Evolutionary conservation across 2,888 invertebrate genomes (phyloP).

Genomic region (Cantharis rustica): DNA sequence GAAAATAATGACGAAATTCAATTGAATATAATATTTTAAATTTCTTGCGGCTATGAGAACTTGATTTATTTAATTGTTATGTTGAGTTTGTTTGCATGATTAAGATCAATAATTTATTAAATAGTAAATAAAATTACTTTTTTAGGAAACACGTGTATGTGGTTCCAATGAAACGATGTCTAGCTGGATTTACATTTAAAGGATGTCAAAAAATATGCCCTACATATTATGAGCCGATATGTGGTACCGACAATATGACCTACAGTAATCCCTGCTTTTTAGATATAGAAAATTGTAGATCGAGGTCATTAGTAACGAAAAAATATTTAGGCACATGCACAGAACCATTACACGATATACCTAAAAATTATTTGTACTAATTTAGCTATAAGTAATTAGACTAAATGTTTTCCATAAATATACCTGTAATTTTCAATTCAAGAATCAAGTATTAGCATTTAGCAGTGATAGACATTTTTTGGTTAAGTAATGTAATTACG

Average conservation of each 20-base stretch:
- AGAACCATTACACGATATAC: conserved; percentile 80
- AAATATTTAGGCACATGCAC: conserved; percentile 85
- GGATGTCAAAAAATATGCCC: conserved; percentile 89
- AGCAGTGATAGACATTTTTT: conserved; percentile 9
- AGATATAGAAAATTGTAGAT: conserved; percentile 88
- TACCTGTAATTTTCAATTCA: conserved; percentile 12
- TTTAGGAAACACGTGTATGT: conserved; percentile 86
- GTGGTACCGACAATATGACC: conserved; percentile 90
- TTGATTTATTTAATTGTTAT: background rate
- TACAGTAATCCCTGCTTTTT: conserved; percentile 94
- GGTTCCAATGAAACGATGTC: conserved; percentile 86
- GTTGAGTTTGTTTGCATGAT: background rate
- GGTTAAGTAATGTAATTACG: conserved; percentile 9
- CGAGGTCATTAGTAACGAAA: conserved; percentile 76
- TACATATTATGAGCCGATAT: conserved; percentile 86
- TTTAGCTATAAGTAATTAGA: conserved; percentile 3
- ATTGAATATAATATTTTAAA: background rate
- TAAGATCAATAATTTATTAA: background rate
- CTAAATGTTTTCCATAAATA: conserved; percentile 8
- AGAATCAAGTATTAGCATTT: conserved; percentile 13
- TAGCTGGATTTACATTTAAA: conserved; percentile 82
- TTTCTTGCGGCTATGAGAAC: background rate
- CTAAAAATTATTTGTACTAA: conserved; percentile 85
- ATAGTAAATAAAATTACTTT: conserved; percentile 31
- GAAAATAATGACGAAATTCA: background rate